A percentile compares a stretch with the other conserved stretches of the same genome.
Evolutionary conservation across 2,113 vertebrate species (phyloP).

Genomic region (Daphoenositta chrysoptera): DNA sequence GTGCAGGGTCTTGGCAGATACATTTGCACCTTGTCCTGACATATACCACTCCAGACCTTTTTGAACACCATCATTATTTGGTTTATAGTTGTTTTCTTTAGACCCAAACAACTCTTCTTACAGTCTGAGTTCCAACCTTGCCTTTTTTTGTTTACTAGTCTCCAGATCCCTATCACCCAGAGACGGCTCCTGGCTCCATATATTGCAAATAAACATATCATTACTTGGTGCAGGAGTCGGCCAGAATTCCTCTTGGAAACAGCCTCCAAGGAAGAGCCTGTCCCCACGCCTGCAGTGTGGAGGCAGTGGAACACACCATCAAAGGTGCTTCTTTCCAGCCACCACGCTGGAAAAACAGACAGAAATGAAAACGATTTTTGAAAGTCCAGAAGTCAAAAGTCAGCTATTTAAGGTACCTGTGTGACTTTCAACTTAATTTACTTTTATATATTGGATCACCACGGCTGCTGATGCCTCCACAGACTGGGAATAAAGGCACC

Average conservation of each 20-base stretch:
- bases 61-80: background rate
- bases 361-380: background rate
- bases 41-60: background rate
- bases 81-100: slow-evolving; percentile 2
- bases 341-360: background rate
- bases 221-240: background rate
- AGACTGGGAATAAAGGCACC: background rate
- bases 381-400: background rate
- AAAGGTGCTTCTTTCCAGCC: background rate
- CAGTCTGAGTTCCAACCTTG: background rate
- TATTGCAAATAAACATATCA: slow-evolving; percentile 20
- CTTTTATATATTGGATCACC: background rate
- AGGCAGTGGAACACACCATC: background rate
- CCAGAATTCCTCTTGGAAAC: background rate
- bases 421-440: background rate
- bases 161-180: slow-evolving; percentile 4
- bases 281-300: background rate
- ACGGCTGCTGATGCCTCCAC: background rate
- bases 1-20: background rate
- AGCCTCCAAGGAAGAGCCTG: background rate
- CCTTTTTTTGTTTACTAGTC: slow-evolving; percentile 7
- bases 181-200: background rate
- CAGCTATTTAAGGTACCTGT: background rate
- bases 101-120: background rate
- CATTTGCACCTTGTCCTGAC: background rate